A percentile compares a stretch with the other conserved stretches of the same genome.
Conservation (phyloP, 2,888 invertebrate genomes). For the Caenorhabditis sp. region DNA sequence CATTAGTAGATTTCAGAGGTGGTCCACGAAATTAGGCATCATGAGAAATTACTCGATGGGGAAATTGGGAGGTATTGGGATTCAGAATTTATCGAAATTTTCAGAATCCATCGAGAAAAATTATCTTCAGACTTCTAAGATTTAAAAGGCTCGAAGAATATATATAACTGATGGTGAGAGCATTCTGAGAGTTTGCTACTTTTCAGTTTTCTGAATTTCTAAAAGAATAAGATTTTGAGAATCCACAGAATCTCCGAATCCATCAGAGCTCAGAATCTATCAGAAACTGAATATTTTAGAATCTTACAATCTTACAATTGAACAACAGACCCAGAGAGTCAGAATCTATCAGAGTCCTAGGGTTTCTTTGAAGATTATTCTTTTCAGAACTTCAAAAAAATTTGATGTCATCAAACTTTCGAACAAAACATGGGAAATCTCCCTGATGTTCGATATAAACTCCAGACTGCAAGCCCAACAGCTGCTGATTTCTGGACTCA, state of each 20-base stretch:
- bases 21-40: not conserved
- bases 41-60: not conserved
- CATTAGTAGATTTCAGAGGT: constrained; percentile 2
- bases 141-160: too few relatives aligned
- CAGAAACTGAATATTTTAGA: not conserved
- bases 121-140: too few relatives aligned
- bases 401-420: not conserved
- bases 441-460: not conserved
- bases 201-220: not conserved
- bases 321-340: not conserved
- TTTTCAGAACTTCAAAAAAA: not conserved
- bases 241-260: not conserved
- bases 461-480: not conserved
- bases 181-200: too few relatives aligned
- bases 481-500: constrained; percentile 11
- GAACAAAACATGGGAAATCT: constrained; percentile 4
- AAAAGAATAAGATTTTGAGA: not conserved
- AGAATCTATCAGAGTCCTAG: constrained; percentile 1
- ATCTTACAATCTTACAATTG: not conserved
- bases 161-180: too few relatives aligned
- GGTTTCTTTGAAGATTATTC: too few relatives aligned
- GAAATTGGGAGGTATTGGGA: not conserved
- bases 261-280: not conserved
- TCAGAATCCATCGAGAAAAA: too few relatives aligned
- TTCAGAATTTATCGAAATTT: not conserved